Evolutionary conservation across 2,797 vertebrate species (phyloP), one percentile per base, ranked within the genome.

Genomic region (Chaunax sp.): DNA sequence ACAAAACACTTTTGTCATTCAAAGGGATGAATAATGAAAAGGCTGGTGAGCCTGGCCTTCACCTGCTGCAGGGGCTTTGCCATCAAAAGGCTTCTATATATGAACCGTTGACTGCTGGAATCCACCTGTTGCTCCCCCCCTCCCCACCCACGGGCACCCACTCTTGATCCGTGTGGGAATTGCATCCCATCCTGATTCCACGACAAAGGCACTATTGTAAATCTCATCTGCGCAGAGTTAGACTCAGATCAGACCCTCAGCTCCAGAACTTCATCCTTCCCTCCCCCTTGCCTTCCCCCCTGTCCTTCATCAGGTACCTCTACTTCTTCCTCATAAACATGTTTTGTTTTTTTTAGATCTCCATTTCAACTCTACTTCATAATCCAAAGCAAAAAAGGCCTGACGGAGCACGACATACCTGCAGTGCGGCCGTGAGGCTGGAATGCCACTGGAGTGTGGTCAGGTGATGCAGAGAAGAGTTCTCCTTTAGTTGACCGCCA

Each of bases 181-280:
- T 57, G 53, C 40, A 50, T 56, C 58, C 60, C 58, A 26, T 60
- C 49, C 61, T 75, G 64, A 72, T 86, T 77, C 83, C 64, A 47
- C 69, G 69, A 91, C 87, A 92, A 92, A 85, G 73, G 61, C 20
- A 19, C n/a, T 22, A 83, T 91, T 92, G 87, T 92, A 45, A 15
- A 6, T 69, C 64, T 75, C 74, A 69, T 81, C 78, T 79, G 20
- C 56, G 51, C 44, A 30, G n/a, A 38, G 52, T 47, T 38, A n/a
- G n/a, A 73, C 30, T 25, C 1, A 0, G 43, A 73, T 80, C 62
- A 49, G 18, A 51, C 53, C 51, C 55, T 57, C 18, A 49, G 25
- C 61, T 66, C 56, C 13, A 1, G 30, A 61, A 23, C 62, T 50
- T n/a, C n/a, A n/a, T 11, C 50, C 20, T 13, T 25, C 47, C 3